Base-by-base conservation (phyloP, 2,888 invertebrate genomes). In the Alloplasta piceator region DNA sequence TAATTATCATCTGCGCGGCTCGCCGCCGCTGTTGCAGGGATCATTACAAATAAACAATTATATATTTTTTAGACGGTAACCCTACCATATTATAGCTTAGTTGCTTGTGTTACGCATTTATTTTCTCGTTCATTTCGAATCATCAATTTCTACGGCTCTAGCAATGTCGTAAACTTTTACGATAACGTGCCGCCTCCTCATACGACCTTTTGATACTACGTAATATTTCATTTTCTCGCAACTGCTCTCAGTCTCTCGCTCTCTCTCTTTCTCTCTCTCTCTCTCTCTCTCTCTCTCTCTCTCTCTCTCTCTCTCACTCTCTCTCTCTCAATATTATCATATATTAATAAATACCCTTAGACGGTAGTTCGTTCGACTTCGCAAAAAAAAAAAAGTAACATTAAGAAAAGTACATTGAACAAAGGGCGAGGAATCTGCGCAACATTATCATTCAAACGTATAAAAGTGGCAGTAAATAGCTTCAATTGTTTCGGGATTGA, bases 41-140 rank as follows among this genome's bases (percentile, higher is more conserved):
- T 88, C 88, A 88, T 88, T 88, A 89, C 86, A 89, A 90, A 88
- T 90, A 88, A 90, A 89, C 87, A 89, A 89, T 88, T 87, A 88
- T 84, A 83, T 86, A 26, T 87, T 86, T 73, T 68, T 82, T 82
- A 84, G 86, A 87, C 86, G 84, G 78, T 87, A 85, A 86, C 66
- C 74, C 88, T 89, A 89, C 86, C 64, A 64, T 76, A 26, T 26
- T 73, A 77, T 41, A 77, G 72, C 26, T 26, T 10, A 80, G 77
- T 80, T 73, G 77, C 73, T 71, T 77, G 71, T 71, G 64, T 71
- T 71, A 70, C 50, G 71, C 58, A 50, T 63, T 63, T 46, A 5
- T 39, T 50, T 75, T 56, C 50, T 68, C 52, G 60, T 71, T 16
- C 5, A 6, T 14, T 6, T 14, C 52, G 52, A 52, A 26, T 52